Base-by-base conservation (phyloP, 1,140 invertebrate genomes). In the Mycetomoellerius zeteki region DNA sequence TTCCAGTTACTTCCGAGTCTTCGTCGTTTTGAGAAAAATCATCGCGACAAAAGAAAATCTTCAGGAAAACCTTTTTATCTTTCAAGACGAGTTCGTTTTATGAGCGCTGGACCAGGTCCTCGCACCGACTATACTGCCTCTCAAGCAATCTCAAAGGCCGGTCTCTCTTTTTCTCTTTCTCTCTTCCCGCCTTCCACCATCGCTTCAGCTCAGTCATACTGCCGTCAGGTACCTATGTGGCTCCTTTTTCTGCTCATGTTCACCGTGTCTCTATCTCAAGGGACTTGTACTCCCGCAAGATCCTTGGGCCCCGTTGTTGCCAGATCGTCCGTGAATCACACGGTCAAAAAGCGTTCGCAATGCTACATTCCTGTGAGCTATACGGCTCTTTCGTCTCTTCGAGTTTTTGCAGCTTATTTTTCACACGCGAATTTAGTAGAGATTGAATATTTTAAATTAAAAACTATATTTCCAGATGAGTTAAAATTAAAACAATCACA, bases 271-370 rank as follows among this genome's bases (percentile, higher is more conserved):
- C 80, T 56, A 43, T 90, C 86, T 86, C 78, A 67, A 80, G 71
- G 82, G 87, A 86, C 89, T 90, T 88, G 86, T 89, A 90, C 89
- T 93, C 91, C 87, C 88, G 88, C 86, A 81, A 93, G 93, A 94
- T 94, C 75, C 85, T 90, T 84, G 80, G 60, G 72, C 86, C 85
- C 69, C 93, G 90, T 92, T 94, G 93, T 94, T 93, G 93, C 93
- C 93, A 93, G 92, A 91, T 94, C 92, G 90, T 92, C 85, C 80
- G 86, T 85, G 89, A 72, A 92, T 91, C 91, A 85, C 75, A 76
- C 84, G 86, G 72, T 89, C 86, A 67, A 87, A 93, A 91, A 86
- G 86, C 85, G 89, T 90, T 87, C 89, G 77, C 82, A 78, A 67
- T 58, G 52, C 62, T 86, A 86, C 37, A 27, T 60, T 71, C 65